Conservation (phyloP, 2,888 invertebrate genomes). For the Drosophila testacea region DNA sequence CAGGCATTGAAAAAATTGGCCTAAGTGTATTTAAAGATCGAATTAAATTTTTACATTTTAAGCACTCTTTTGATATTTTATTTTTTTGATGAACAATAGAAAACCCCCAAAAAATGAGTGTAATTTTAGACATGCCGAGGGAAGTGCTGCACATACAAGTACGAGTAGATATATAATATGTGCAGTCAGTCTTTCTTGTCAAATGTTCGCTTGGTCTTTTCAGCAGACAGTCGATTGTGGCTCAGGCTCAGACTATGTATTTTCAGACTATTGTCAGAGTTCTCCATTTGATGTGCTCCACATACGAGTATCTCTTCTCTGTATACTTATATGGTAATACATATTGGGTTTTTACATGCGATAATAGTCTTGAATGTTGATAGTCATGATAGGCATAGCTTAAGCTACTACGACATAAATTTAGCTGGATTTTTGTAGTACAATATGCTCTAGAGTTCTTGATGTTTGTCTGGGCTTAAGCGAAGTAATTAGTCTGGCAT, state of each 20-base stretch:
- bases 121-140: constrained; percentile 65
- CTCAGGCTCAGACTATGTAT: constrained; percentile 47
- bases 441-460: constrained; percentile 2
- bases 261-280: constrained; percentile 36
- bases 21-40: constrained; percentile 7
- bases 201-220: constrained; percentile 59
- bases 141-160: neutral
- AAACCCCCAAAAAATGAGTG: constrained; percentile 39
- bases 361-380: constrained; percentile 40
- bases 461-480: constrained; percentile 4
- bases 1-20: no score
- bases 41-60: neutral
- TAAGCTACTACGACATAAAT: constrained; percentile 20
- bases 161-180: constrained; percentile 6
- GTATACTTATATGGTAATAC: constrained; percentile 41
- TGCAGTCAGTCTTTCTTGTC: constrained; percentile 9
- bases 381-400: constrained; percentile 42
- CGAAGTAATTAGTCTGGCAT: constrained; percentile 41
- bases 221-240: constrained; percentile 53
- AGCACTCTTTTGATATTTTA: constrained; percentile 9
- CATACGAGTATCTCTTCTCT: constrained; percentile 15
- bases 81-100: constrained; percentile 27
- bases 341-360: constrained; percentile 58
- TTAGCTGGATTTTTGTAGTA: neutral
- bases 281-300: constrained; percentile 52